These are phyloP conservation scores for Tortrix viridana DNA, from an alignment of 2,888 invertebrate species.

Conservation along the genomic window DNA sequence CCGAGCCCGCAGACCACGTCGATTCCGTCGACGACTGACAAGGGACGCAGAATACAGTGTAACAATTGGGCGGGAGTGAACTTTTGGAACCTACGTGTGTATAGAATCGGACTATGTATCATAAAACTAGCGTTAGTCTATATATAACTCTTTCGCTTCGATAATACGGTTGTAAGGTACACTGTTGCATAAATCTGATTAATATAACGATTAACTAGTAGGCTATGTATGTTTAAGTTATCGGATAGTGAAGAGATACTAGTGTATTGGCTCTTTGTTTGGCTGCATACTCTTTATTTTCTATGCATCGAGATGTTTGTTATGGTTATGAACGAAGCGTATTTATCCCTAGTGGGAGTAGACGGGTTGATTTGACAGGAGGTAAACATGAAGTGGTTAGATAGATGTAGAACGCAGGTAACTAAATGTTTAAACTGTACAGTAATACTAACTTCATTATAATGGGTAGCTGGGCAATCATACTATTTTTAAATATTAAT, in stretches of 20 bases:
- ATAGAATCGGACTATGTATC: conserved; percentile 53
- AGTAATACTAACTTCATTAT: conserved; percentile 82
- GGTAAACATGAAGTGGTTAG: conserved; percentile 61
- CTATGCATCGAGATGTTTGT: conserved; percentile 51
- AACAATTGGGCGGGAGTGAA: not conserved
- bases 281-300: conserved; percentile 53
- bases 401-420: conserved; percentile 72
- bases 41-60: too few relatives aligned
- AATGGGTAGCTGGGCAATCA: conserved; percentile 82
- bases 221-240: conserved; percentile 69
- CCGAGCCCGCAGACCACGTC: conserved; percentile 7
- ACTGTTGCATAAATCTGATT: conserved; percentile 81
- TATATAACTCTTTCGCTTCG: conserved; percentile 73
- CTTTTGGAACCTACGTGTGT: conserved; percentile 29
- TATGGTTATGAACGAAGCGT: conserved; percentile 28
- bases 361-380: conserved; percentile 54
- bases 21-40: too few relatives aligned
- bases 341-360: conserved; percentile 56
- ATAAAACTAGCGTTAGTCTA: conserved; percentile 61
- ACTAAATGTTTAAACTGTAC: conserved; percentile 73
- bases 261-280: conserved; percentile 57
- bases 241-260: conserved; percentile 67
- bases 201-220: conserved; percentile 74
- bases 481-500: conserved; percentile 74
- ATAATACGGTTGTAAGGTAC: conserved; percentile 75